Evolutionary conservation across 2,888 invertebrate species (phyloP), one percentile per base, ranked within the genome.

Genomic region (Cataglyphis livida): DNA sequence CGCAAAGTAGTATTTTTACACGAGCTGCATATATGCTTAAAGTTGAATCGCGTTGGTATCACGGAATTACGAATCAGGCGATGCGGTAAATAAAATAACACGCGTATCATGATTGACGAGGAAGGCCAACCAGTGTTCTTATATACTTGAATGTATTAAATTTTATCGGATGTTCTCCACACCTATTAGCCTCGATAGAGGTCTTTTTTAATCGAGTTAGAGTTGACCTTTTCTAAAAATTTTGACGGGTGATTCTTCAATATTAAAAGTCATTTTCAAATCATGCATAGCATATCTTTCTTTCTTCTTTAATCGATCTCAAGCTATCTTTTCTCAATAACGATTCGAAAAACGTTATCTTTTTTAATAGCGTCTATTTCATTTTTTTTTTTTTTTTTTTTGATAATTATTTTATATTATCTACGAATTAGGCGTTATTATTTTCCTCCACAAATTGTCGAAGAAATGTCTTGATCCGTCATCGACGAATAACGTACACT

Each of bases 401-500:
- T 41, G 32, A 62, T 74, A 64, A 48, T 61, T 32, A 18, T 38
- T 32, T 59, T 9, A 32, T 6, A 61, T 70, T 44, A n/a, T 59
- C 44, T 32, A 59, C 12, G 18, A 59, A 54, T 70, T 7, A 28
- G 25, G 12, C 25, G 21, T 21, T 18, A 28, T 32, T 15, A 66
- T n/a, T 41, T 21, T 21, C 12, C 18, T 21, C 15, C 41, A 0
- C 4, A 59, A 78, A 68, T 57, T 35, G 7, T 28, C 25, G 15
- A 25, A 32, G 25, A 25, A 41, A 65, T 3, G 6, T 21, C n/a
- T 21, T 28, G 51, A 54, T 25, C 38, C 38, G 35, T 7, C 18
- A 3, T 62, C 62, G n/a, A n/a, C 48, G 62, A 44, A 21, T 21
- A 86, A 86, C 92, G 38, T 93, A 93, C 93, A 93, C 90, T 5